phyloP scores from a whole-genome alignment of 2,888 invertebrate species.

The Rhopalosiphum nymphaeae region DNA sequence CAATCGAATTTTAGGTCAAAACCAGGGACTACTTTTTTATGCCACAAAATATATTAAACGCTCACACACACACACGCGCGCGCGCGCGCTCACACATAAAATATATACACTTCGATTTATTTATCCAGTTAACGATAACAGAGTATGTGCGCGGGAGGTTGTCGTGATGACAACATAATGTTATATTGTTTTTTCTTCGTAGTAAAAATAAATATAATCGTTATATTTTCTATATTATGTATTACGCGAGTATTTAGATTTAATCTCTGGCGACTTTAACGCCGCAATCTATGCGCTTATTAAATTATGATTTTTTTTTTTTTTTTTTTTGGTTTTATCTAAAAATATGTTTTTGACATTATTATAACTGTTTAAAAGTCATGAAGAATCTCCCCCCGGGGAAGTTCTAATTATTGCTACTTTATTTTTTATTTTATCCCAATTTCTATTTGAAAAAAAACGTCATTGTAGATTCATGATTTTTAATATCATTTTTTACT shows the following conservation, averaged over 20 bases:
- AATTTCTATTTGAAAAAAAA: not conserved
- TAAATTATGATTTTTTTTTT: slow-evolving; percentile 1
- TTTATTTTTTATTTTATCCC: not conserved
- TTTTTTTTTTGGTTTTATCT: not conserved
- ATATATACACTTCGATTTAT: not conserved
- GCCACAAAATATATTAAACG: not conserved
- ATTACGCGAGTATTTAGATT: not conserved
- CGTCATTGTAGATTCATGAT: not conserved
- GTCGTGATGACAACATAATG: slow-evolving; percentile 15
- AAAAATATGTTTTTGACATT: not conserved
- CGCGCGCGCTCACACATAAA: not conserved
- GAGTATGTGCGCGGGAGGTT: slow-evolving; percentile 1
- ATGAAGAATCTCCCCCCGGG: not conserved
- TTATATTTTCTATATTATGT: not conserved
- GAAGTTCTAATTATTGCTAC: not conserved
- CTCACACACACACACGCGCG: not conserved
- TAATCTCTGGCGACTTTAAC: not conserved
- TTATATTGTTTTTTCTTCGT: not conserved
- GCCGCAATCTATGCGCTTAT: not conserved
- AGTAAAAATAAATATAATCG: not conserved
- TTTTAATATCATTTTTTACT: not conserved
- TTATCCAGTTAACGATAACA: not conserved
- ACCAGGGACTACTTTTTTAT: slow-evolving; percentile 41
- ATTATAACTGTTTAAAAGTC: not conserved
- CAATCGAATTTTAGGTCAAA: slow-evolving; percentile 34